phyloP scores from a whole-genome alignment of 1,140 invertebrate genomes.

The Coelopa frigida region DNA sequence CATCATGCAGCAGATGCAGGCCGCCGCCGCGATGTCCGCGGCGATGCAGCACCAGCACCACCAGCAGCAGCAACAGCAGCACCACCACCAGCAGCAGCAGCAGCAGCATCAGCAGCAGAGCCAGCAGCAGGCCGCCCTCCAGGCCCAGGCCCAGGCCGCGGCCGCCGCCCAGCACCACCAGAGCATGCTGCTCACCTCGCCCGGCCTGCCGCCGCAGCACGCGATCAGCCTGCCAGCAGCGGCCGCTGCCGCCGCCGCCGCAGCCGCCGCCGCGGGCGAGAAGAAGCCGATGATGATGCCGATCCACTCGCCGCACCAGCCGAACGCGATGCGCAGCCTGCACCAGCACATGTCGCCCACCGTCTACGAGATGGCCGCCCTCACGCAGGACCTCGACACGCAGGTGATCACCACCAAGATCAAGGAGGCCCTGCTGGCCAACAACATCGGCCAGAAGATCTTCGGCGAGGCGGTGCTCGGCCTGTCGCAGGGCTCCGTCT shows the following conservation, averaged over 20 bases:
- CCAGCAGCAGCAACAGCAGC: conserved; percentile 49
- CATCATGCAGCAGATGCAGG: conserved; percentile 54
- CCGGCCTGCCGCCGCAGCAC: conserved; percentile 58
- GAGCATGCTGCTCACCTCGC: conserved; percentile 56
- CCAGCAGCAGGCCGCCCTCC: conserved; percentile 55
- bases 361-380: conserved; percentile 92
- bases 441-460: conserved; percentile 97
- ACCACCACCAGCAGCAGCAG: conserved; percentile 51
- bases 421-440: conserved; percentile 91
- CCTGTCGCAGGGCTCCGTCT: conserved; percentile 93
- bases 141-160: conserved; percentile 48
- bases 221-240: conserved; percentile 49
- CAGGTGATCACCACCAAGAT: conserved; percentile 94
- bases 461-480: conserved; percentile 96
- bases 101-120: conserved; percentile 46
- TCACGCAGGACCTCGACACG: conserved; percentile 94
- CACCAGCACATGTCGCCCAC: conserved; percentile 77
- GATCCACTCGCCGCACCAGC: conserved; percentile 44
- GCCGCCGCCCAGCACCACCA: conserved; percentile 44
- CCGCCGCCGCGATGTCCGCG: conserved; percentile 50
- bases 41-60: conserved; percentile 48
- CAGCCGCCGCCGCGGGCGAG: conserved; percentile 46
- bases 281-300: conserved; percentile 49
- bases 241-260: conserved; percentile 33
- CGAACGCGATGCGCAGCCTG: conserved; percentile 56